Base-by-base conservation (phyloP, 1,140 invertebrate genomes). In the Neoseiulus cucumeris region DNA sequence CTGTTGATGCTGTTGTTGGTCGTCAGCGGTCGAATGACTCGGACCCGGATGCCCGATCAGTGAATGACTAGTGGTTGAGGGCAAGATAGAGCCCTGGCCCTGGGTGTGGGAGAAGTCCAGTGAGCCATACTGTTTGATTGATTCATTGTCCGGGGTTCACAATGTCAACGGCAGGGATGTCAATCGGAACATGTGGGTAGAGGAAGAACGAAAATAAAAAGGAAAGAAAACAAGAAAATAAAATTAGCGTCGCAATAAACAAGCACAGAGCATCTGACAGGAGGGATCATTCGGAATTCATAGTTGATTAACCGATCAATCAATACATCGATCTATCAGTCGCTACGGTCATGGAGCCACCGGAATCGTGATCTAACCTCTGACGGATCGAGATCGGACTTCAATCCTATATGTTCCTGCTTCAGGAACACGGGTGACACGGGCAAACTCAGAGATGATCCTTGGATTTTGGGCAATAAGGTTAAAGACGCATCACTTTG, bases 71-170 rank as follows among this genome's bases (percentile, higher is more conserved):
- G 51, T 14, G 51, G 51, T 33, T 29, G 51, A 18, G 51, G 51
- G 33, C 51, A 59, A 14, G 25, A 33, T 39, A 9, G 33, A 39
- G 33, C 33, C 14, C 22, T 25, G 51, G 51, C 14, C 22, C 51
- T 59, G 51, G 51, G 25, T 59, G 51, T 59, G 51, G 12, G 51
- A 59, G 51, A 59, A 59, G 33, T 59, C 51, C 51, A 59, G 51
- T 25, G 51, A 59, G 51, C 51, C 51, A 59, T 29, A 59, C 51
- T 59, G 51, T 33, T 39, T 9, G 33, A 6, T 39, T 9, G 33
- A 39, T n/a, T n/a, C n/a, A n/a, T 39, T 9, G 33, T 39, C 4
- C 33, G 9, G 33, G 33, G 9, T 39, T 39, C 33, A 39, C 4
- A 39, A 6, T 9, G 33, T 39, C 33, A 39, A 39, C 33, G 9